Conservation (phyloP, 2,888 invertebrate species). For the Aphrophora alni region DNA sequence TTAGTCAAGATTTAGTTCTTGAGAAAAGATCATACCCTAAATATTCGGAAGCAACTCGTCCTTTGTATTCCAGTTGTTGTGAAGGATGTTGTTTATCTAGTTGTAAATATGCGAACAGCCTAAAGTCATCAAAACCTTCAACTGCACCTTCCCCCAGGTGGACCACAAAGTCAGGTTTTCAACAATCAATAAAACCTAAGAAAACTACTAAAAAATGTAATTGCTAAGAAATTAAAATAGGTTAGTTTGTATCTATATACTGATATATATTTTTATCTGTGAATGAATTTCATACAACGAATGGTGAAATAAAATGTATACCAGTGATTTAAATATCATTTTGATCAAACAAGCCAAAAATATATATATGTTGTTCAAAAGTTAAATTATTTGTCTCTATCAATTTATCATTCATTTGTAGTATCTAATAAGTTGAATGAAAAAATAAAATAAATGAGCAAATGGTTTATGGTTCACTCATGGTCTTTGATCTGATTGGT, state of each 20-base stretch:
- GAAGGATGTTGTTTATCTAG: not conserved
- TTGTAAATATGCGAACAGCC: not conserved
- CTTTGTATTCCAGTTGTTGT: not conserved
- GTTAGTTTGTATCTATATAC: not conserved
- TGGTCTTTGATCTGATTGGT: no score
- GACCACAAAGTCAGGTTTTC: not conserved
- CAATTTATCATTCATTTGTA: no score
- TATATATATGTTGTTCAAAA: no score
- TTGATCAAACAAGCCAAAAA: no score
- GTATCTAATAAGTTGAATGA: no score
- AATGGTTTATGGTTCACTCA: no score
- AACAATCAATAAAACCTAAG: not conserved
- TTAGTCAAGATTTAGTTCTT: not conserved
- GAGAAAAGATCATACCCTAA: not conserved
- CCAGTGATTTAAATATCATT: no score
- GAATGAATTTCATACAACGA: no score
- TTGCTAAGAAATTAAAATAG: not conserved
- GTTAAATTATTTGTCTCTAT: no score
- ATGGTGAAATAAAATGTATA: no score
- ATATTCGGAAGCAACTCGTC: not conserved
- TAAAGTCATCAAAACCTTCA: not conserved
- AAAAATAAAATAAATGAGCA: no score
- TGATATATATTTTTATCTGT: no score
- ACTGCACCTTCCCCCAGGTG: not conserved
- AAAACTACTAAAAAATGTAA: not conserved